Evolutionary conservation across 2,797 vertebrate species (phyloP), one percentile per base, ranked within the genome.

Genomic region (Gymnothorax javanicus): DNA sequence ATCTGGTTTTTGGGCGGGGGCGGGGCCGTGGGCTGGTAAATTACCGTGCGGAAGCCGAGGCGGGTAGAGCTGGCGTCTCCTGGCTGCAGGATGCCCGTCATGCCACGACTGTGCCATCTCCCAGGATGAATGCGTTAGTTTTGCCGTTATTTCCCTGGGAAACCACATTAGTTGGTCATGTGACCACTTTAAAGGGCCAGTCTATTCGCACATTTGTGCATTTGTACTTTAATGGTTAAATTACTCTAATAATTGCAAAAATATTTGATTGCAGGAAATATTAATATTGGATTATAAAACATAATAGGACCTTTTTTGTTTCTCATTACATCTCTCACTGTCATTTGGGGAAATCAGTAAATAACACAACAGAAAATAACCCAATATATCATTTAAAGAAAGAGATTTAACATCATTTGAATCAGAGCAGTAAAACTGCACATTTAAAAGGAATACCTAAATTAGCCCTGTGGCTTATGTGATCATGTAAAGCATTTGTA

Each of bases 81-180:
- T 43, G n/a, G 85, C 13, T 60, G 33, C 25, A 15, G 54, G n/a
- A 73, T 43, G 11, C 59, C 43, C 84, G 50, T 86, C 69, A 27
- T 59, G 52, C 83, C 33, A 82, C 13, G 33, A 43, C 2, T 43
- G 33, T 43, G 17, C 67, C 85, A 23, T 56, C 83, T 54, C n/a
- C 57, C 83, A 85, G 83, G 83, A 90, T 58, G 77, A 5, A 23
- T 67, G 4, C 71, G 52, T 88, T 60, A 62, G 71, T 33, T 54
- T 88, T 90, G 85, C 86, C 82, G 77, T 59, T 85, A 23, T 86
- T 64, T 83, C 56, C 52, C 83, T 7, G 50, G 83, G 81, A 75
- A 83, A 83, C 54, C 6, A 56, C 81, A 75, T 79, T 52, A 27
- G 15, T 59, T 60, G 23, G 27, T 87, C 81, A 83, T 59, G 52